Base-by-base conservation (phyloP, 2,113 vertebrate genomes). In the Tiliqua scincoides region DNA sequence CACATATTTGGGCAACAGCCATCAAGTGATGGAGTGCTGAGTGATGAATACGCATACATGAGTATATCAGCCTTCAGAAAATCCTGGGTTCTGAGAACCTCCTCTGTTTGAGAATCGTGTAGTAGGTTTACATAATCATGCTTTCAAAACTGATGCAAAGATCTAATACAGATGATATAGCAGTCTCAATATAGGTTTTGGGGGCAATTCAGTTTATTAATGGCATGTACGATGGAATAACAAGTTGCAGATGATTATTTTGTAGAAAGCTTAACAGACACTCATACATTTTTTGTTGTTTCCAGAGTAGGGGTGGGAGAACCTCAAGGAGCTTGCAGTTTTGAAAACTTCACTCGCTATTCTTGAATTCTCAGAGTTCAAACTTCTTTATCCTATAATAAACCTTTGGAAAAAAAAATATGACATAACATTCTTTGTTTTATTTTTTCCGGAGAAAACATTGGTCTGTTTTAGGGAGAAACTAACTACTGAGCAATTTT, bases 201-300 rank as follows among this genome's bases (percentile, higher is more conserved):
- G 80, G 93, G 94, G 88, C 89, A 94, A 93, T 94, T 92, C 90
- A 88, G 73, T 93, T 94, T 94, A 93, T 94, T 94, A 95, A 93
- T 91, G 87, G 86, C 86, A 89, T 89, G 80, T 83, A 94, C 94
- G 93, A 94, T 92, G 59, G 91, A 95, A 91, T 93, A 95, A 95
- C 90, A 92, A 92, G 88, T 92, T 94, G 88, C 95, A 95, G 94
- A 95, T 91, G 93, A 94, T 92, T 92, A 93, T 95, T 94, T 88
- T 54, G 0, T 37, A 83, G 77, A 77, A 85, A 85, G 12, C 7
- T n/a, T 89, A 93, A 87, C 95, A 94, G 92, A 92, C 85, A 92
- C 91, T 94, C 88, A 14, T 91, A 85, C 72, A 89, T 94, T 91
- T 92, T 52, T 83, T 95, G 89, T 91, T 94, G 61, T 94, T 93